Percentiles rank a stretch among this genome's conserved stretches.
Conservation (phyloP, 2,888 invertebrate genomes). For the Argyresthia albistria region DNA sequence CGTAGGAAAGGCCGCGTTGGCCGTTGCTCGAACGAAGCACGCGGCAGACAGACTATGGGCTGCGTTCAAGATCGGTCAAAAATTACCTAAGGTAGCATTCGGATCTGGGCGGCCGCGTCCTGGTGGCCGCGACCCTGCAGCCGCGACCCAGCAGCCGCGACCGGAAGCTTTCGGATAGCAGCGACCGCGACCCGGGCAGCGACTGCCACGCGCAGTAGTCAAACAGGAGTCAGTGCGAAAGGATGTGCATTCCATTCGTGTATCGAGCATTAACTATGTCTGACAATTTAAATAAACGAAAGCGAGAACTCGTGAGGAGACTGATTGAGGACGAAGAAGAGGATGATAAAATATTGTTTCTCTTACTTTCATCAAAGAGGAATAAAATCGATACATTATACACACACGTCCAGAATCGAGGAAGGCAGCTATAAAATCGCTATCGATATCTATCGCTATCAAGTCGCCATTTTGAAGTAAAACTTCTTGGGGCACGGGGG, state of each 20-base stretch:
- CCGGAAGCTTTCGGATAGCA: slow-evolving; percentile 5
- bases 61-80: too few species aligned
- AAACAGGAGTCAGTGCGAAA: not conserved
- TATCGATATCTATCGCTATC: too few species aligned
- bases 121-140: slow-evolving; percentile 2
- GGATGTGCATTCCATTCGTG: not conserved
- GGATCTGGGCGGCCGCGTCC: not conserved
- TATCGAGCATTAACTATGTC: not conserved
- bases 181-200: slow-evolving; percentile 7
- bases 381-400: too few species aligned
- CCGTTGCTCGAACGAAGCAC: too few species aligned
- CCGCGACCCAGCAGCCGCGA: slow-evolving; percentile 4
- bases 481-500: too few species aligned
- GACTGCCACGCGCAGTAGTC: slow-evolving; percentile 5
- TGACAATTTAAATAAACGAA: not conserved
- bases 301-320: slow-evolving; percentile 3
- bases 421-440: too few species aligned
- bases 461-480: too few species aligned
- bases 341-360: slow-evolving; percentile 6
- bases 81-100: not conserved
- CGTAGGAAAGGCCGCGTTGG: too few species aligned
- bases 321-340: slow-evolving; percentile 2
- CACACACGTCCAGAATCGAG: too few species aligned
- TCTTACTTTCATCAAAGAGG: slow-evolving; percentile 7
- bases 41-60: too few species aligned